Percentiles rank a stretch among this genome's conserved stretches.
Evolutionary conservation across 2,888 invertebrate genomes (phyloP).

Genomic region (Tupiocoris notatus): DNA sequence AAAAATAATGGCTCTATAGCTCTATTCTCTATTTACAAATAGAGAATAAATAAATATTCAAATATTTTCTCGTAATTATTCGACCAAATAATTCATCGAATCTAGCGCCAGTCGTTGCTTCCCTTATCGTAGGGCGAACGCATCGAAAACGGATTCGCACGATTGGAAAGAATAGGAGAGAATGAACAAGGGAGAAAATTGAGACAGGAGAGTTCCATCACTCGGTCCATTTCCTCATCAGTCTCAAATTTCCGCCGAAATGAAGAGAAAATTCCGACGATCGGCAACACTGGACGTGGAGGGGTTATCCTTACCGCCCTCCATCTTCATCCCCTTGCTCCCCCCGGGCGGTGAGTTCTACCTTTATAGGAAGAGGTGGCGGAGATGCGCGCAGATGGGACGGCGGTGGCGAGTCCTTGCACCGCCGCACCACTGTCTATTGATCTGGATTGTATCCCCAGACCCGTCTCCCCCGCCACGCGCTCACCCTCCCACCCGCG

Average conservation of each 20-base stretch:
- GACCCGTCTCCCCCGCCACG: conserved; percentile 43
- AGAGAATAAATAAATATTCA: too few relatives aligned
- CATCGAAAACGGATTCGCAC: too few relatives aligned
- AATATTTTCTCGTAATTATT: too few relatives aligned
- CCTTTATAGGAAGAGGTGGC: not conserved
- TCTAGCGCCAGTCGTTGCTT: too few relatives aligned
- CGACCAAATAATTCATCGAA: too few relatives aligned
- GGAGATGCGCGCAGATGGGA: not conserved
- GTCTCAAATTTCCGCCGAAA: not conserved
- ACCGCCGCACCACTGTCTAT: conserved; percentile 26
- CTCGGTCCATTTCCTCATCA: not conserved
- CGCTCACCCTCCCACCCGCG: conserved; percentile 24
- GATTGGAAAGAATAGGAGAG: conserved; percentile 33
- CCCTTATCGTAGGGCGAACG: too few relatives aligned
- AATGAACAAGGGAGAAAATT: not conserved
- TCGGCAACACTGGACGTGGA: not conserved
- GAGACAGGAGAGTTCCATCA: conserved; percentile 2
- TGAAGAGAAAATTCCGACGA: not conserved
- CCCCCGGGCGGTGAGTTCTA: not conserved
- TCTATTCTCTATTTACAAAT: too few relatives aligned
- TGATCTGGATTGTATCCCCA: conserved; percentile 41
- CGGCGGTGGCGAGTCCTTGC: not conserved
- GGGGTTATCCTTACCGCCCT: not conserved
- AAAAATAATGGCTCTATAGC: too few relatives aligned
- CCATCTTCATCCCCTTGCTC: not conserved